Base-by-base conservation (phyloP, 2,888 invertebrate genomes). In the Pandemis heparana region DNA sequence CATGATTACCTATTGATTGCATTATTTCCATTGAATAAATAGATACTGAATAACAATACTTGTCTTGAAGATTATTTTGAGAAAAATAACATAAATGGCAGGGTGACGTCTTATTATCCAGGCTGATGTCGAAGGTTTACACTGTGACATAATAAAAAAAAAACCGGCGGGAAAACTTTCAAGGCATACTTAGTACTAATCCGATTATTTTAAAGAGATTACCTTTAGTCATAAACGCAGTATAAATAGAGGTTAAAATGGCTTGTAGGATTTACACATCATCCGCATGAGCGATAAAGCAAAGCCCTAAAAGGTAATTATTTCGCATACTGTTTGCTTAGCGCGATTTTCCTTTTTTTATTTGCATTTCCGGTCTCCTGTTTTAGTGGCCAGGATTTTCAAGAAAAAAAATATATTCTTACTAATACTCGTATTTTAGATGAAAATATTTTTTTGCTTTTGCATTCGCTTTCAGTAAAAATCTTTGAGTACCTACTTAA, bases 111-210 rank as follows among this genome's bases (percentile, higher is more conserved):
- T 32, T 59, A 5, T n/a, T 59, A 32, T 18, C 7, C 7, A 12
- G 9, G 10, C 14, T 32, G 14, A 59, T 2, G 12, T 12, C 59
- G 14, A 59, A 10, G 12, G 23, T 39, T 61, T 6, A 60, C 38
- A 32, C n/a, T 61, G 32, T n/a, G 48, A 60, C 59, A 2, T 62
- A 41, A 1, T 38, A 6, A 41, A n/a, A 23, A 7, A 38, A 61
- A 46, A 67, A 32, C 62, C 53, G 38, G 18, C 43, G 32, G 38
- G 43, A 53, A 46, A 61, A 62, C 38, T 38, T 41, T 39, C 63
- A 72, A 63, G 67, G 72, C 43, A 39, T 46, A n/a, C n/a, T n/a
- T n/a, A n/a, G n/a, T 56, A 12, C 56, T 68, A 68, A 72, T 72
- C 63, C n/a, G 23, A 72, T 72, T 68, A 67, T 56, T 68, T 18